Conservation (phyloP, 2,888 invertebrate species). For the Heteromyza rotundicornis region DNA sequence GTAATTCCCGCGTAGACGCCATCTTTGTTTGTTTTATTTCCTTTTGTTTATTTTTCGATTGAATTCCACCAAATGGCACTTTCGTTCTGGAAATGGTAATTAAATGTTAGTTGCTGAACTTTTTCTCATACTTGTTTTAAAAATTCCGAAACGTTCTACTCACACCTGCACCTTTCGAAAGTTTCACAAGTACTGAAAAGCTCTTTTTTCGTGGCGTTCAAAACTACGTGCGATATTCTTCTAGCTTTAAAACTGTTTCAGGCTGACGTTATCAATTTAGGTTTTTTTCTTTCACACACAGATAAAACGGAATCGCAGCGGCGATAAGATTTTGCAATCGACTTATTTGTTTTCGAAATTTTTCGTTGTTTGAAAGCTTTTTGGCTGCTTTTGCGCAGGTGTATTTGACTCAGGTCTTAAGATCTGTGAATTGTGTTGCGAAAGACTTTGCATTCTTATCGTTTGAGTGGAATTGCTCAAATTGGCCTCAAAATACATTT, state of each 20-base stretch:
- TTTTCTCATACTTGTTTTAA: no score
- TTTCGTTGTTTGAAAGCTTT: neutral
- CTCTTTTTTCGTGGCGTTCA: constrained; percentile 13
- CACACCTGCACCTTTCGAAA: constrained; percentile 26
- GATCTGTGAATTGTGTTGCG: no score
- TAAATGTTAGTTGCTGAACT: no score
- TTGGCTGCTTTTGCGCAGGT: neutral
- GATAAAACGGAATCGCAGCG: neutral
- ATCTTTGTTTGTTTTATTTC: no score
- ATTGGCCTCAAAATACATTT: no score
- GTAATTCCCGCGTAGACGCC: constrained; percentile 46
- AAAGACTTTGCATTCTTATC: no score
- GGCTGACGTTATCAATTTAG: neutral
- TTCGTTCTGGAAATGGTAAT: neutral
- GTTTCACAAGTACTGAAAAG: constrained; percentile 31
- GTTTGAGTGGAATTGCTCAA: no score
- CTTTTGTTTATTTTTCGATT: constrained; percentile 10
- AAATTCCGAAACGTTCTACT: neutral
- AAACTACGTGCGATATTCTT: no score
- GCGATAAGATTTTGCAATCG: no score
- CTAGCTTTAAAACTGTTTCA: no score
- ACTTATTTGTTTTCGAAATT: no score
- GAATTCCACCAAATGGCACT: neutral
- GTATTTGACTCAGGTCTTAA: neutral
- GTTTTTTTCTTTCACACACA: no score